A percentile compares a stretch with the other conserved stretches of the same genome.
Conservation (phyloP, 1,140 invertebrate genomes). For the Sinonovacula constricta region DNA sequence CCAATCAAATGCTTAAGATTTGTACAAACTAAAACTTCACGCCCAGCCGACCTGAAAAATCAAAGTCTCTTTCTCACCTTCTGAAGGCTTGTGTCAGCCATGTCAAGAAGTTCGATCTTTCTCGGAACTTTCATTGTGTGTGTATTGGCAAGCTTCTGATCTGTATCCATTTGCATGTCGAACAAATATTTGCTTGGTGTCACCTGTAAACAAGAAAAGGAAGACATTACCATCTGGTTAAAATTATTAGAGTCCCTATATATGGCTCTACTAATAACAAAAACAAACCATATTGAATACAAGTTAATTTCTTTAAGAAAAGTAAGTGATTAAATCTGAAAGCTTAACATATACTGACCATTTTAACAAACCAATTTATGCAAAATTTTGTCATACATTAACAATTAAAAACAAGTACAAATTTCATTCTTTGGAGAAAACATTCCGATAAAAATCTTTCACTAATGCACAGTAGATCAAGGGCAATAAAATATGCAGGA, state of each 20-base stretch:
- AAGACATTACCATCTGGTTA: too few species aligned
- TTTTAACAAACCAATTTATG: too few species aligned
- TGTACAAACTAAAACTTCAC: not conserved
- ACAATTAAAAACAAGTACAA: too few species aligned
- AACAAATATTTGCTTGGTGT: constrained; percentile 77
- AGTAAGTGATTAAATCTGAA: too few species aligned
- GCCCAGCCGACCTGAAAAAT: constrained; percentile 1
- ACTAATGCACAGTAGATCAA: not conserved
- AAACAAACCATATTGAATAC: too few species aligned
- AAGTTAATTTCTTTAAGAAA: too few species aligned
- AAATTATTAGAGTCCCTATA: too few species aligned
- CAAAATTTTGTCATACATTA: too few species aligned
- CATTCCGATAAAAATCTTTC: not conserved
- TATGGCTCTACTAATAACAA: too few species aligned
- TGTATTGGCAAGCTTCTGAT: constrained; percentile 77
- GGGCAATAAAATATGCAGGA: not conserved
- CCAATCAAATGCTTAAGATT: too few species aligned
- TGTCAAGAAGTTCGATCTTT: constrained; percentile 78
- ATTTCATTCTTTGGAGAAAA: too few species aligned
- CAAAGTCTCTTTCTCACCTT: constrained; percentile 63
- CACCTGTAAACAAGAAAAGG: constrained; percentile 70
- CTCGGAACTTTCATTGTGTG: constrained; percentile 76
- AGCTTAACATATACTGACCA: too few species aligned
- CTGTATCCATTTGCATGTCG: constrained; percentile 78
- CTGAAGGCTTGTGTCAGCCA: constrained; percentile 78